A percentile compares a stretch with the other conserved stretches of the same genome.
Evolutionary conservation across 2,113 vertebrate species (phyloP).

Genomic region (Rissa tridactyla): DNA sequence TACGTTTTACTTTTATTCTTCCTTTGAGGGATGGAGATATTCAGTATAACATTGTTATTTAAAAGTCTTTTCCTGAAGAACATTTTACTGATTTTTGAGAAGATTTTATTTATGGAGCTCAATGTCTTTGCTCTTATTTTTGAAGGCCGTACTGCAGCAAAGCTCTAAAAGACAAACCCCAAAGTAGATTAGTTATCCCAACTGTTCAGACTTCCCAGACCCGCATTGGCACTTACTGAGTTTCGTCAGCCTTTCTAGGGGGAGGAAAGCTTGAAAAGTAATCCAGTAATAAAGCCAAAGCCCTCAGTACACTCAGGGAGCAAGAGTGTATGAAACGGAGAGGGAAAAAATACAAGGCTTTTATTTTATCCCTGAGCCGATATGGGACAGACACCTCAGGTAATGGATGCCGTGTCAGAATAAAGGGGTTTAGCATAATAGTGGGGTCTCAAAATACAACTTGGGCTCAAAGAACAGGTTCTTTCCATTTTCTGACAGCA

Average conservation of each 20-base stretch:
- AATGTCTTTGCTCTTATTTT: neutral
- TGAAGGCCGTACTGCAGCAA: neutral
- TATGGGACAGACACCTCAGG: neutral
- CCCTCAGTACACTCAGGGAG: neutral
- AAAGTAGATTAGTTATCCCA: neutral
- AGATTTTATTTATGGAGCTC: neutral
- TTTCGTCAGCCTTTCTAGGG: neutral
- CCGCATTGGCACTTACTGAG: neutral
- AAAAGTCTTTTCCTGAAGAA: neutral
- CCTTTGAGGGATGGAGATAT: neutral
- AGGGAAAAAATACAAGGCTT: neutral
- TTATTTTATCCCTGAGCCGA: neutral
- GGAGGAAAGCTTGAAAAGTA: neutral
- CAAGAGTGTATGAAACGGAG: neutral
- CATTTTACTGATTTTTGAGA: neutral
- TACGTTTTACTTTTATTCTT: neutral
- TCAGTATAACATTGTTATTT: neutral
- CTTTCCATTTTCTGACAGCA: neutral
- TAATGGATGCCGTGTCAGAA: neutral
- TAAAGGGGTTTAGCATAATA: neutral
- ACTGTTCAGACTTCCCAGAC: neutral
- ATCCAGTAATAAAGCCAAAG: neutral
- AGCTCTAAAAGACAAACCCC: neutral
- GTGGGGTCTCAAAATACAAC: neutral
- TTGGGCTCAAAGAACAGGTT: neutral